Evolutionary conservation across 30 jellyfish, hydroid and myxozoan genomes (phyloP), one percentile per base, ranked within the genome.

Genomic region (Pseudorhiza aurosa): DNA sequence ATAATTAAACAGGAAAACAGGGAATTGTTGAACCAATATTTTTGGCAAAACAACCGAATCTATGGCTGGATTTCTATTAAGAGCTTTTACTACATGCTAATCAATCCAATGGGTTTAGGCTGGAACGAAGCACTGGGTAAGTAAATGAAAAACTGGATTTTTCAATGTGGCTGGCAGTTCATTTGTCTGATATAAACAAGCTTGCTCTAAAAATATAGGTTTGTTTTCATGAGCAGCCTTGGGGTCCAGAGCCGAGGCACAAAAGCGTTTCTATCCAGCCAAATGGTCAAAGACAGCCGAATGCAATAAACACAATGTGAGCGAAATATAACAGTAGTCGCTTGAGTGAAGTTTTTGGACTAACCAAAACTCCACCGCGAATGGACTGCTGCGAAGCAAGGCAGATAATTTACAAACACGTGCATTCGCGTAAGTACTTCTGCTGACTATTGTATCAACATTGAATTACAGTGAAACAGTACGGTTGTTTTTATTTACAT

Each of bases 191-290:
- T 14, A 22, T 64, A 33, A 64, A 64, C 77, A 64, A 29, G 58
- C 77, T 64, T 19, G 35, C 59, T 64, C 77, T 64, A 64, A 30
- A 64, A 64, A 64, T 64, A 64, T 64, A 64, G 6, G 8, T n/a
- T 8, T 64, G 60, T 33, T 64, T 31, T 60, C 75, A 60, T 4
- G 24, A 53, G 53, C 43, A 26, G 75, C 46, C 53, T 9, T 35
- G 30, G 18, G 18, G 25, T 64, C 60, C 24, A 64, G 50, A 31
- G 1, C 24, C 19, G 53, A n/a, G 1, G 26, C 12, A 33, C 27
- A 24, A 64, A 33, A 22, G 37, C 77, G n/a, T 64, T 9, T 64
- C 77, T 42, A 30, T 33, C 10, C 9, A 24, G 21, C 19, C 60
- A 19, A 53, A 64, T 64, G 18, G 60, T 18, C 58, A 64, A 64